Evolutionary conservation across 92 coral and sea anemone genomes (phyloP), one percentile per base, ranked within the genome.

Genomic region (Phenganax subtilis): DNA sequence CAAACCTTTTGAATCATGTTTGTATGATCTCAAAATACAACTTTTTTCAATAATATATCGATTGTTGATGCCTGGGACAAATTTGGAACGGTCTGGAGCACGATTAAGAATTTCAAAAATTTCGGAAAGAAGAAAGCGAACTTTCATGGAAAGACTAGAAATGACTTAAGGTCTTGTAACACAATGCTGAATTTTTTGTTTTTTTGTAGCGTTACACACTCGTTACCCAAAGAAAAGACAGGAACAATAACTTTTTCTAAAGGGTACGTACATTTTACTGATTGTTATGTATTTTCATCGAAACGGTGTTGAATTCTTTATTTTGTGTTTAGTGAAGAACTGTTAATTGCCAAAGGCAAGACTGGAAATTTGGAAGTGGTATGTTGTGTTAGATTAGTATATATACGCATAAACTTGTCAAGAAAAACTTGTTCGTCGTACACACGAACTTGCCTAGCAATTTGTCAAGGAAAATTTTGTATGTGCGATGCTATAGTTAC

Each of bases 351-450:
- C 61, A 92, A 92, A 77, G 97, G 97, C 81, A 89, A 92, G 73
- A 73, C 87, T 53, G 97, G 97, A 11, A 86, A 90, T 73, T 84
- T 92, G 86, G 97, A 91, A 84, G 97, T 91, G 89, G 97, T 91
- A 81, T 86, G 96, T 86, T 54, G 73, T 12, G 47, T 74, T 9
- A 12, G 72, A 29, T n/a, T 12, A 29, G 72, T 67, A 14, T 9
- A 10, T n/a, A 67, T 2, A 37, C 5, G 44, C 37, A 10, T n/a
- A 67, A 5, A 37, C 5, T 37, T 37, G 47, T 37, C 47, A 5
- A 37, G 25, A 37, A 1, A 37, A 37, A 37, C 47, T 37, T 37
- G 47, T 37, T 37, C 47, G 47, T 37, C 47, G 5, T 37, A 37
- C 47, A 37, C 47, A 37, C 47, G 47, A 37, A 37, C 47, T 37